Base-by-base conservation (phyloP, 2,113 vertebrate species). In the Lophochroa leadbeateri region DNA sequence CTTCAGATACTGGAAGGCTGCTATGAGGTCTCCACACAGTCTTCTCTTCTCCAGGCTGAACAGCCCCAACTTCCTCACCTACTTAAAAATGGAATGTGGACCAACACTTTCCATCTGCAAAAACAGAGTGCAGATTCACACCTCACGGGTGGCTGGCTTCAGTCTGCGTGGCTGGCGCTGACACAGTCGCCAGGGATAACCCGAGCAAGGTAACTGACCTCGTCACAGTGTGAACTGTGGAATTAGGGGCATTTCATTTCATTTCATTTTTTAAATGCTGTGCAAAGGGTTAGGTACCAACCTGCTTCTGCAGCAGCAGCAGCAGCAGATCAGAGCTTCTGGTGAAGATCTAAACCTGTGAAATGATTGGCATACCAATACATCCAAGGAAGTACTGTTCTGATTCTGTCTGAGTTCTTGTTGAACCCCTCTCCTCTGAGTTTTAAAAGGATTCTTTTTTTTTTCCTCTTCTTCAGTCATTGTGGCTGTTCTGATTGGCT, bases 41-140 rank as follows among this genome's bases (percentile, higher is more conserved):
- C 39, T 39, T 10, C 39, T 39, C 39, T 39, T 39, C 39, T 39
- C 39, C 39, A 39, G 39, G 39, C 39, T 39, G 39, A 39, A 39
- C 39, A 39, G 39, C 39, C 39, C 39, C 39, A 39, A 39, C 39
- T 39, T 39, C 10, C 39, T 39, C 49, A 60, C 17, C 52, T 93
- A 11, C 69, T 86, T 94, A 49, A 79, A 97, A 92, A 93, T 53
- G 58, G 76, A 83, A 70, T 86, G 25, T 20, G 41, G 52, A 91
- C 50, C 41, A 50, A 17, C 4, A 2, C 17, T 71, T 87, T 33
- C 27, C n/a, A 82, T 90, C 60, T 91, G 25, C 85, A 41, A 65
- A 57, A 90, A 46, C n/a, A 58, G 76, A 63, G 9, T 27, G 53
- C 47, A 82, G 77, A 53, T 82, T 90, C 49, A 50, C 5, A 13